These are phyloP conservation scores for Diabrotica virgifera DNA, from an alignment of 1,140 invertebrate species.

Conservation along the genomic window DNA sequence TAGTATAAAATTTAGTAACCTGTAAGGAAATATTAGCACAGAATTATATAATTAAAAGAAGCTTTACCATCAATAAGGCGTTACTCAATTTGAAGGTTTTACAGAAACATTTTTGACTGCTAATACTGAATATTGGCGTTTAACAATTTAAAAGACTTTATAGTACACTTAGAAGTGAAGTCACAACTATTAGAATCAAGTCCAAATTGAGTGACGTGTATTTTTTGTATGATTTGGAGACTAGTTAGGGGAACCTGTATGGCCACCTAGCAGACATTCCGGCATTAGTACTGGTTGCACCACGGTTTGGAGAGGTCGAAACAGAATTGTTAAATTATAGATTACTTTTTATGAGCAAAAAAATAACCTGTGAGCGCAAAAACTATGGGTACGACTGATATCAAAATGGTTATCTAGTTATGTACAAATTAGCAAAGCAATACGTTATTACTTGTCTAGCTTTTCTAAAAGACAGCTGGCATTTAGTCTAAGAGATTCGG, in stretches of 20 bases:
- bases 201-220: not conserved
- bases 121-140: no score
- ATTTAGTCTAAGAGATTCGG: no score
- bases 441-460: no score
- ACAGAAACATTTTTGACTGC: not conserved
- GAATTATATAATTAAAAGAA: conserved; percentile 7
- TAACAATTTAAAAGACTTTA: no score
- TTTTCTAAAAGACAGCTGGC: no score
- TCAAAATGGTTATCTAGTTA: no score
- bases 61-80: conserved; percentile 10
- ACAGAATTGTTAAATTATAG: conserved; percentile 4
- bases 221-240: not conserved
- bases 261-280: conserved; percentile 38
- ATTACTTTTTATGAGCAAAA: no score
- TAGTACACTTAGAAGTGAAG: no score
- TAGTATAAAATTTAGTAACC: not conserved
- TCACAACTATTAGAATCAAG: not conserved
- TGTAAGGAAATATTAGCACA: conserved; percentile 9
- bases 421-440: no score
- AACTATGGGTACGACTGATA: no score
- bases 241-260: conserved; percentile 34
- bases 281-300: conserved; percentile 37
- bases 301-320: conserved; percentile 15
- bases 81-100: conserved; percentile 10
- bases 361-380: no score